phyloP scores from a whole-genome alignment of 2,888 invertebrate species.

The Alcis repandata region DNA sequence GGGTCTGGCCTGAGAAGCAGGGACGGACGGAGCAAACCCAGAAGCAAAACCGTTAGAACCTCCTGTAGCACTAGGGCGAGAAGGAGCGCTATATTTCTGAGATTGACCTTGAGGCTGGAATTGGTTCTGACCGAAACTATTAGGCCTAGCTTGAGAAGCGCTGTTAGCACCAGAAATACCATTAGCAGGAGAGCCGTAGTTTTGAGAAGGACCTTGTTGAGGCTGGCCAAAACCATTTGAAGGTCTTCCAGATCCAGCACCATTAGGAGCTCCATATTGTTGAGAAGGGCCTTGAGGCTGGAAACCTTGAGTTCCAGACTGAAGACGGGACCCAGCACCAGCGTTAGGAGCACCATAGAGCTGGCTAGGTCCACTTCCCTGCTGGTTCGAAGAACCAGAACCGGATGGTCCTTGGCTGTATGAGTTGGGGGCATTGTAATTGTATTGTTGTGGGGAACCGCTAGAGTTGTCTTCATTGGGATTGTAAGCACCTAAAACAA shows the following conservation, averaged over 20 bases:
- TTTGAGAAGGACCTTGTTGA: slow-evolving; percentile 44
- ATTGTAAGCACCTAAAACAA: slow-evolving; percentile 75
- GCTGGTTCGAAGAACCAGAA: slow-evolving; percentile 35
- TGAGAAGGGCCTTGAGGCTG: slow-evolving; percentile 37
- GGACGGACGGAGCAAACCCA: slow-evolving; percentile 23
- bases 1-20: slow-evolving; percentile 37
- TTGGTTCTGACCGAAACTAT: slow-evolving; percentile 29
- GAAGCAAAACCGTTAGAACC: slow-evolving; percentile 31
- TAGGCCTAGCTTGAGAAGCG: slow-evolving; percentile 29
- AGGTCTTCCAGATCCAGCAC: slow-evolving; percentile 22
- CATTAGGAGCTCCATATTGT: slow-evolving; percentile 43
- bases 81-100: slow-evolving; percentile 43
- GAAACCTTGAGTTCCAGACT: slow-evolving; percentile 28
- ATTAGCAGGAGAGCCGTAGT: slow-evolving; percentile 32
- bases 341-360: slow-evolving; percentile 35
- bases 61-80: slow-evolving; percentile 22
- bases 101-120: slow-evolving; percentile 26
- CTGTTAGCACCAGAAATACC: slow-evolving; percentile 21
- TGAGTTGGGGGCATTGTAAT: slow-evolving; percentile 41
- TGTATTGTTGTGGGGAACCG: slow-evolving; percentile 54
- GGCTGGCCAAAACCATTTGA: slow-evolving; percentile 32
- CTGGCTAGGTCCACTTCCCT: slow-evolving; percentile 27
- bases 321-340: slow-evolving; percentile 25
- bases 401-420: slow-evolving; percentile 39
- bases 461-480: slow-evolving; percentile 70